Evolutionary conservation across 2,888 invertebrate genomes (phyloP).

Genomic region (Poecilus cupreus): DNA sequence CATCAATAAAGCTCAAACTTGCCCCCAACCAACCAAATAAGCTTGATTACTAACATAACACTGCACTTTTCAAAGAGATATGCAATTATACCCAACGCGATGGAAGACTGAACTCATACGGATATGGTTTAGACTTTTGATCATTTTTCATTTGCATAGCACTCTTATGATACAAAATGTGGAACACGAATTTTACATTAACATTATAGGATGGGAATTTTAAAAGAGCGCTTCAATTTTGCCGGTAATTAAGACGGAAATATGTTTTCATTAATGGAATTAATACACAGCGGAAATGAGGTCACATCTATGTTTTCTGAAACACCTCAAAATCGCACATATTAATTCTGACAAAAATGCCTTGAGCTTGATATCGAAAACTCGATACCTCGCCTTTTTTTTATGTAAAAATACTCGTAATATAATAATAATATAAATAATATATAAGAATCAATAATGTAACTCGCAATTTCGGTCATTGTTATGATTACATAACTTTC

Average conservation of each 20-base stretch:
- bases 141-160: neutral
- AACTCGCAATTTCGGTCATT: no score
- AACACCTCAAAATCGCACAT: no score
- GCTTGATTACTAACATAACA: constrained; percentile 46
- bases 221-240: neutral
- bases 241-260: neutral
- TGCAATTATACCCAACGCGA: neutral
- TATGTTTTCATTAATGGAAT: neutral
- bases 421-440: no score
- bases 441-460: no score
- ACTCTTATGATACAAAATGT: neutral
- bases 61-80: constrained; percentile 48
- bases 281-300: neutral
- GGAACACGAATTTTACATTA: neutral
- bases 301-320: no score
- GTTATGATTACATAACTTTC: no score
- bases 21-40: neutral
- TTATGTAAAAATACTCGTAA: no score
- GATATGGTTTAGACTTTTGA: neutral
- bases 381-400: no score
- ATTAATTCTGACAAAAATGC: no score
- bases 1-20: neutral
- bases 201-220: no score
- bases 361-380: no score
- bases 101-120: neutral